Evolutionary conservation across 1,140 invertebrate genomes (phyloP).

Genomic region (Heterodera schachtii): DNA sequence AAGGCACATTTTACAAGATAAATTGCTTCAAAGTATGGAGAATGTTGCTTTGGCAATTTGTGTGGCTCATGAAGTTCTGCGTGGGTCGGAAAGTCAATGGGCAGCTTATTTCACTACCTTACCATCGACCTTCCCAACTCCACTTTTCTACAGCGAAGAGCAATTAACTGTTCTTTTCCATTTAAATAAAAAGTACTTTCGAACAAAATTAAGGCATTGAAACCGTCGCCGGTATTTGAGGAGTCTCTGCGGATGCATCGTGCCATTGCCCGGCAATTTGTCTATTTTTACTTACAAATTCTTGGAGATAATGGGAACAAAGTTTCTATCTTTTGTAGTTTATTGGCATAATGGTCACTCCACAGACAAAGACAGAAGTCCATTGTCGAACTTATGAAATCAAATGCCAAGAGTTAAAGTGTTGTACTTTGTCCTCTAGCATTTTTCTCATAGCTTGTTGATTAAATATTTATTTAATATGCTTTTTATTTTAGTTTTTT

Average conservation of each 20-base stretch:
- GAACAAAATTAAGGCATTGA: conserved; percentile 43
- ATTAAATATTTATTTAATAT: too few relatives aligned
- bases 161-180: conserved; percentile 15
- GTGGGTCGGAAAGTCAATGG: conserved; percentile 29
- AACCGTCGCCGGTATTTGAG: conserved; percentile 53
- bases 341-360: too few relatives aligned
- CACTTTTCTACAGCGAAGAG: conserved; percentile 43
- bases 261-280: conserved; percentile 46
- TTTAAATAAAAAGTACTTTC: neutral
- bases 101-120: conserved; percentile 40
- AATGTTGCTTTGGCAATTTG: conserved; percentile 41
- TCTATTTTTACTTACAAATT: conserved; percentile 49
- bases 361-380: too few relatives aligned
- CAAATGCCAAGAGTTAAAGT: too few relatives aligned
- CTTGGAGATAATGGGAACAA: conserved; percentile 25
- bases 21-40: conserved; percentile 41
- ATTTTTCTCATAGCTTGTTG: too few relatives aligned
- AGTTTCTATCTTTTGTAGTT: neutral
- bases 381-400: too few relatives aligned
- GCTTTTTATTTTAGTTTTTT: too few relatives aligned
- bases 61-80: conserved; percentile 41
- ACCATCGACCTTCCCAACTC: conserved; percentile 35
- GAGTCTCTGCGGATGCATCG: conserved; percentile 48
- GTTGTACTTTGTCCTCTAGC: too few relatives aligned
- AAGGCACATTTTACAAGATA: conserved; percentile 43